Base-by-base conservation (phyloP, 2,797 vertebrate genomes). In the Phrynocephalus guinanensis region DNA sequence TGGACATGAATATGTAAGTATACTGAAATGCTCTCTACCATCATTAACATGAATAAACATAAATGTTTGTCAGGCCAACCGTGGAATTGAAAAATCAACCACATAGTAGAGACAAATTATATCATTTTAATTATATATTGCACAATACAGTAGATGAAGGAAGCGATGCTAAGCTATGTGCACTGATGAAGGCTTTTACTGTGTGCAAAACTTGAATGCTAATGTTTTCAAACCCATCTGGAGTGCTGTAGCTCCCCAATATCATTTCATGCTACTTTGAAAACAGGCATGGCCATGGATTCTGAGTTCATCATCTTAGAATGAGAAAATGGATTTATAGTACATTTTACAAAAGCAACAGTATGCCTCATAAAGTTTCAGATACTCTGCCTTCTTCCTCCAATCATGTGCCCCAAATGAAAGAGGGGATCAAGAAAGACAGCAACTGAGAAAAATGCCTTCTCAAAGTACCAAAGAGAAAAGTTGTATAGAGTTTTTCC, bases 31-130 rank as follows among this genome's bases (percentile, higher is more conserved):
- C 3, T 78, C 11, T 66, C 28, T 56, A 60, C 3, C 6, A 72
- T 70, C 9, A 73, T 13, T 77, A 24, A 89, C 13, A 79, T 60
- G 89, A 90, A 86, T 82, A 83, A 86, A 79, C 8, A 7, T 86
- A 83, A 90, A 50, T 78, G 71, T 56, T 2, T 66, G 9, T 50
- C 18, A 85, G 84, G 82, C 0, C 4, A 86, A 89, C 75, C 80
- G 63, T 48, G 9, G 71, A 88, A 88, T 81, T 85, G 83, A 84
- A 88, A 93, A 92, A 52, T 11, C 68, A 89, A 56, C 80, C 56
- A 67, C 48, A 84, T 84, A 20, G 0, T 85, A 1, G 6, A 76
- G 70, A 78, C 3, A 66, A 85, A 89, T 90, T 80, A 87, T 83
- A 20, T 26, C 16, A 0, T 5, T 56, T 89, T 86, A 82, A 77